Percentiles rank a stretch among this genome's conserved stretches.
Conservation (phyloP, 2,113 vertebrate genomes). For the Paramormyrops kingsleyae region DNA sequence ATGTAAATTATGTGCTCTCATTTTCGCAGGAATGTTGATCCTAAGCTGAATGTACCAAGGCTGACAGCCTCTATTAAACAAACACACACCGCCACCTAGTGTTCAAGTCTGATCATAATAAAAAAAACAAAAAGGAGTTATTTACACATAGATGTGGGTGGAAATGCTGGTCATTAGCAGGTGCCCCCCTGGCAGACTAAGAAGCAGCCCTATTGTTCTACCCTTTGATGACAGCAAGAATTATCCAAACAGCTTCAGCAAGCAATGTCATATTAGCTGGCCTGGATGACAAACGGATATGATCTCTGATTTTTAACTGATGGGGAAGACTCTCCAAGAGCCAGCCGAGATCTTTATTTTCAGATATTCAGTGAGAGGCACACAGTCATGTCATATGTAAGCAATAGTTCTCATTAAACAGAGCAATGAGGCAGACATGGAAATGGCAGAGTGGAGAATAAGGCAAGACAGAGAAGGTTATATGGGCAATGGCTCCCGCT, state of each 20-base stretch:
- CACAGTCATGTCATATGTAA: neutral
- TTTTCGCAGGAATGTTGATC: neutral
- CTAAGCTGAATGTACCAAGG: neutral
- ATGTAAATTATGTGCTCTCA: neutral
- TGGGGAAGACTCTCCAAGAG: neutral
- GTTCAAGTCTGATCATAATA: neutral
- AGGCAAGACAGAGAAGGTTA: neutral
- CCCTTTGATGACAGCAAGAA: neutral
- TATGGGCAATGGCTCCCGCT: neutral
- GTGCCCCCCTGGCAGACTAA: neutral
- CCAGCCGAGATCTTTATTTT: neutral
- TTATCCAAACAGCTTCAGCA: neutral
- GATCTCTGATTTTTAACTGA: neutral
- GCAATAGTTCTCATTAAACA: neutral
- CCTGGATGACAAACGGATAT: neutral
- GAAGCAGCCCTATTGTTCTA: neutral
- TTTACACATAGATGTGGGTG: neutral
- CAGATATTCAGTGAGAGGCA: neutral
- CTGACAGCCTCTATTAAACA: neutral
- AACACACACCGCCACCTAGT: constrained; percentile 23
- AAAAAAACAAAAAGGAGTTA: neutral
- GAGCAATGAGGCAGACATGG: neutral
- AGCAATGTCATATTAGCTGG: neutral
- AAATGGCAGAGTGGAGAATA: neutral
- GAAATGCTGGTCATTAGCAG: neutral